These are phyloP conservation scores for Hoplodrina ambigua DNA, from an alignment of 2,888 invertebrate genomes.

Conservation along the genomic window DNA sequence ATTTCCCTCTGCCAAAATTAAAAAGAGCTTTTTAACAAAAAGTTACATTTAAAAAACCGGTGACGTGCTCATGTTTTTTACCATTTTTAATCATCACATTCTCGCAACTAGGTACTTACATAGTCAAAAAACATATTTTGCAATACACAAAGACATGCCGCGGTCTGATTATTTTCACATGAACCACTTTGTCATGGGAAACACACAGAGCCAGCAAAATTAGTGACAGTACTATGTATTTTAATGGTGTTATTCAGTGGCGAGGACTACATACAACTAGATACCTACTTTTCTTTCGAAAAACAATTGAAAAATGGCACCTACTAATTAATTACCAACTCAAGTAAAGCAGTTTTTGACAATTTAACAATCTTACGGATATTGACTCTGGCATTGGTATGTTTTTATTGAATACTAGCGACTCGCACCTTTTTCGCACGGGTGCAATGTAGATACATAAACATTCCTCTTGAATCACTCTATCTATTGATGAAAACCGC, in stretches of 20 bases:
- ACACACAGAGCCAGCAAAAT: constrained; percentile 36
- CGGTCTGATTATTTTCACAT: constrained; percentile 51
- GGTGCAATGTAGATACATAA: too few species aligned
- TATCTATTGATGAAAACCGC: too few species aligned
- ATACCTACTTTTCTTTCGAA: too few species aligned
- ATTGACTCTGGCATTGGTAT: too few species aligned
- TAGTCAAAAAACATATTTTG: constrained; percentile 49
- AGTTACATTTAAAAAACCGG: constrained; percentile 12
- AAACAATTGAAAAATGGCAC: too few species aligned
- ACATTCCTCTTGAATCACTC: too few species aligned
- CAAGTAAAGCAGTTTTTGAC: too few species aligned
- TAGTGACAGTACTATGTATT: constrained; percentile 9
- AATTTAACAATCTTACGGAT: too few species aligned
- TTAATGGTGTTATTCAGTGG: constrained; percentile 3
- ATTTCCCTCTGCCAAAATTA: constrained; percentile 20
- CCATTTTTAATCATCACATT: constrained; percentile 52
- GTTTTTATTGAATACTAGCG: too few species aligned
- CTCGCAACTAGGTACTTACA: constrained; percentile 3
- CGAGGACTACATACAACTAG: too few species aligned
- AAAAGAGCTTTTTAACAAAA: constrained; percentile 17
- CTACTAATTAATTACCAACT: too few species aligned
- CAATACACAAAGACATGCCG: constrained; percentile 45
- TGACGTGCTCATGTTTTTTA: constrained; percentile 9
- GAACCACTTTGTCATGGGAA: constrained; percentile 38
- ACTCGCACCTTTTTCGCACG: too few species aligned